Evolutionary conservation across 2,888 invertebrate species (phyloP).

Genomic region (Capitulum mitella): DNA sequence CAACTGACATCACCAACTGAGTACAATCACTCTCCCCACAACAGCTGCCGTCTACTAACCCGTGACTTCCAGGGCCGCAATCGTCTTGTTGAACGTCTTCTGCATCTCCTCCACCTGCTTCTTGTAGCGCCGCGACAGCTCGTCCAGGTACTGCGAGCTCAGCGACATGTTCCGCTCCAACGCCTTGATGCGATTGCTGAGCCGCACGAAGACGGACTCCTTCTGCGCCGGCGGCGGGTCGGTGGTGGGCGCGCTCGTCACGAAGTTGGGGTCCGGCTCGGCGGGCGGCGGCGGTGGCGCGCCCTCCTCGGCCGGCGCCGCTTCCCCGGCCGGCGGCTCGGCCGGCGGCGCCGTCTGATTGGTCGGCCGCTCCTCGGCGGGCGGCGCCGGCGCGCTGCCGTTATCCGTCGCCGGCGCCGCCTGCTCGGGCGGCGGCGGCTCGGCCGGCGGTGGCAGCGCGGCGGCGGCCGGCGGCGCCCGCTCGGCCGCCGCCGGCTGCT

Average conservation of each 20-base stretch:
- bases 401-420: not conserved
- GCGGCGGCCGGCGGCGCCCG: not conserved
- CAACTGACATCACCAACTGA: no score
- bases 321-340: not conserved
- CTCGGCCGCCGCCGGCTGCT: not conserved
- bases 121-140: slow-evolving; percentile 87
- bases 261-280: no score
- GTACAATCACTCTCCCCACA: no score
- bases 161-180: slow-evolving; percentile 95
- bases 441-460: not conserved
- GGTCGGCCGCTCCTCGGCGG: not conserved
- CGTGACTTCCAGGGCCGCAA: slow-evolving; percentile 34
- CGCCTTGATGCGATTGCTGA: slow-evolving; percentile 92
- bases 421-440: not conserved
- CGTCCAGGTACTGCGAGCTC: slow-evolving; percentile 92
- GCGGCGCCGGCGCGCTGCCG: not conserved
- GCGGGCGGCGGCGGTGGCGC: not conserved
- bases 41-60: slow-evolving; percentile 29
- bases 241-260: slow-evolving; percentile 40
- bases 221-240: slow-evolving; percentile 55
- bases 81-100: slow-evolving; percentile 35
- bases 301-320: not conserved
- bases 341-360: not conserved
- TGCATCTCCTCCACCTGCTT: slow-evolving; percentile 80
- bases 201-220: slow-evolving; percentile 89